Evolutionary conservation across 2,888 invertebrate species (phyloP).

Genomic region (Branchellion lobata): DNA sequence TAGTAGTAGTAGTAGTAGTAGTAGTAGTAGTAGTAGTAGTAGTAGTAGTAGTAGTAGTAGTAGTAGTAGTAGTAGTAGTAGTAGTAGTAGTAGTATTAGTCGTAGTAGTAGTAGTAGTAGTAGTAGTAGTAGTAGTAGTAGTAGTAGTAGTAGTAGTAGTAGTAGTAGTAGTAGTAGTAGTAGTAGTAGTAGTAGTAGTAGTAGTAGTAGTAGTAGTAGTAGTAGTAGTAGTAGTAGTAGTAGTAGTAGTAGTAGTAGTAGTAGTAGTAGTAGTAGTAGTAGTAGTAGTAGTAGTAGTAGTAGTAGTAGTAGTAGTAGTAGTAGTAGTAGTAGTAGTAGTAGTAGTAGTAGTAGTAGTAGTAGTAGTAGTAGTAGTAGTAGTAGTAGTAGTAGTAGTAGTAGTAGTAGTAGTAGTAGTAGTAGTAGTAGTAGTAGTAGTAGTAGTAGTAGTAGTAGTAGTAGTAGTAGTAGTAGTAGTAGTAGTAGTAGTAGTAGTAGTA

Average conservation of each 20-base stretch:
- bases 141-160: conserved; percentile 25
- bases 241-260: too few relatives aligned
- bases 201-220: conserved; percentile 12
- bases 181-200: too few relatives aligned
- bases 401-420: too few relatives aligned
- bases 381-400: too few relatives aligned
- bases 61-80: conserved; percentile 39
- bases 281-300: conserved; percentile 43
- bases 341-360: too few relatives aligned
- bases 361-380: too few relatives aligned
- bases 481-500: too few relatives aligned
- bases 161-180: too few relatives aligned
- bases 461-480: background rate
- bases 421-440: too few relatives aligned
- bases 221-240: conserved; percentile 31
- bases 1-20: conserved; percentile 34
- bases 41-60: conserved; percentile 43
- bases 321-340: too few relatives aligned
- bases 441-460: too few relatives aligned
- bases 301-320: conserved; percentile 4
- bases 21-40: conserved; percentile 43
- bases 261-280: conserved; percentile 43
- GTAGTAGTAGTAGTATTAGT: too few relatives aligned
- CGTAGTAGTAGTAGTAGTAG: conserved; percentile 34
- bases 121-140: conserved; percentile 44